Evolutionary conservation across 2,888 invertebrate genomes (phyloP), one percentile per base, ranked within the genome.

Genomic region (Itoplectis maculator): DNA sequence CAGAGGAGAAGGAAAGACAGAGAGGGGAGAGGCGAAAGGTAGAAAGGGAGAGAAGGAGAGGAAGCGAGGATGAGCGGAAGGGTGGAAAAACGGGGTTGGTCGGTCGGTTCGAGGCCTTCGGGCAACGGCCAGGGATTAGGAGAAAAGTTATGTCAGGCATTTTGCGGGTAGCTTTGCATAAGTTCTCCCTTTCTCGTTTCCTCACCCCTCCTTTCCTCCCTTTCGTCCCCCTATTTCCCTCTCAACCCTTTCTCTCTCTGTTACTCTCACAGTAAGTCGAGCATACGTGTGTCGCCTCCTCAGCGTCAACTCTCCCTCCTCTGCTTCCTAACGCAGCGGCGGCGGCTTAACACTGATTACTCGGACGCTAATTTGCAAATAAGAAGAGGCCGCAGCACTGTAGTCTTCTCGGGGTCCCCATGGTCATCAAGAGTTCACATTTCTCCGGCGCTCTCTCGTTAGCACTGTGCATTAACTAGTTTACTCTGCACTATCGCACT

Each of bases 81-180:
- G 78, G 74, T 75, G 56, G 70, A 78, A 82, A 79, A 80, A 75
- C 66, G 56, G 66, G 75, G 74, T 77, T 85, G 83, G 81, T 85
- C 85, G 78, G 82, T 85, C 81, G 86, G 82, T 87, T 88, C 83
- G 82, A 87, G 85, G 78, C 83, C 84, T 85, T 80, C 83, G 76
- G 81, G 83, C 86, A 79, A 84, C 83, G 76, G 78, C 83, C 84
- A 81, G 86, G 91, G 90, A 90, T 91, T 91, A 91, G 89, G 86
- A 85, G 84, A 69, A 88, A 89, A 91, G 88, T 91, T 90, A 91
- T 90, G 88, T 87, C 88, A 86, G 89, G 86, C 88, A 89, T 91
- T 90, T 90, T 88, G 89, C 87, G 88, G 89, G 83, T 86, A 90
- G 90, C 90, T 91, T 91, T 91, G 89, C 91, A 91, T 91, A 91